Conservation (phyloP, 2,888 invertebrate species). For the Eupithecia dodoneata region DNA sequence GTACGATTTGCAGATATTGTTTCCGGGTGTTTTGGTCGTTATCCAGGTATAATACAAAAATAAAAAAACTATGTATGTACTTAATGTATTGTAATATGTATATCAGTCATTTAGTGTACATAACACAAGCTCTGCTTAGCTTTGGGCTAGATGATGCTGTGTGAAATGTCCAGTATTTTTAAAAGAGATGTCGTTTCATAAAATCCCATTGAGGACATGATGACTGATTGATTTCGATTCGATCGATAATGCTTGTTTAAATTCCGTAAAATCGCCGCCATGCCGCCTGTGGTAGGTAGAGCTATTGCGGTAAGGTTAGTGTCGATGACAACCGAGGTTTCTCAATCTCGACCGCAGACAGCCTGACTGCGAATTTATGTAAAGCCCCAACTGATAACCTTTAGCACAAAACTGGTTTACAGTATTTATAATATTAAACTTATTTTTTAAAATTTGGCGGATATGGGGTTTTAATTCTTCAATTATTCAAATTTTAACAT, state of each 20-base stretch:
- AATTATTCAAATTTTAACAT: conserved; percentile 41
- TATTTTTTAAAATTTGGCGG: conserved; percentile 31
- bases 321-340: conserved; percentile 1
- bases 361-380: conserved; percentile 36
- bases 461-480: conserved; percentile 30
- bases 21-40: too few species aligned
- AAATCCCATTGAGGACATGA: not conserved
- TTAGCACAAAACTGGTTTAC: conserved; percentile 31
- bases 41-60: too few species aligned
- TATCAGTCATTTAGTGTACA: too few species aligned
- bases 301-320: not conserved
- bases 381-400: conserved; percentile 29
- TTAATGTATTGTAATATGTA: too few species aligned
- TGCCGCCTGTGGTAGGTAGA: not conserved
- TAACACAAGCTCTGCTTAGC: too few species aligned
- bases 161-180: too few species aligned
- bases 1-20: too few species aligned
- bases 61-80: too few species aligned
- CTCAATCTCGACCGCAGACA: conserved; percentile 30
- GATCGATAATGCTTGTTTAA: not conserved
- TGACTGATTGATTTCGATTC: not conserved
- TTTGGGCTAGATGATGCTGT: too few species aligned
- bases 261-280: not conserved
- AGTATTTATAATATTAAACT: conserved; percentile 22
- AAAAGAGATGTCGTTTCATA: too few species aligned